A percentile compares a stretch with the other conserved stretches of the same genome.
Conservation (phyloP, 1,140 invertebrate species). For the Drosophila biarmipes region DNA sequence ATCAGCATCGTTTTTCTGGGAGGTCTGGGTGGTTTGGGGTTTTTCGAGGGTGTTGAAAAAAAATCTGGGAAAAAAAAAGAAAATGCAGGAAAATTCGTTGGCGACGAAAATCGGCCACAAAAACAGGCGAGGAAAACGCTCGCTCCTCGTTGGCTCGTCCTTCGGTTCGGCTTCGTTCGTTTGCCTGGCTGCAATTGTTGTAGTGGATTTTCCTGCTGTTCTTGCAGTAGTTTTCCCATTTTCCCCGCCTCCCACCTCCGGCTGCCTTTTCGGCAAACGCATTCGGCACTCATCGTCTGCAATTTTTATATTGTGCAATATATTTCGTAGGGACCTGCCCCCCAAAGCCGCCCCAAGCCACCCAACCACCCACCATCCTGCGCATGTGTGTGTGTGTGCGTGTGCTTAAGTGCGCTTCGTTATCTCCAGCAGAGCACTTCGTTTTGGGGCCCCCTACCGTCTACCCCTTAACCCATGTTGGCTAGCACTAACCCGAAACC, state of each 20-base stretch:
- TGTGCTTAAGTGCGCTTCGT: constrained; percentile 79
- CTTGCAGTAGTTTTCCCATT: constrained; percentile 11
- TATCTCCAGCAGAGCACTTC: constrained; percentile 80
- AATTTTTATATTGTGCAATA: constrained; percentile 82
- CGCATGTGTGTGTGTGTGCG: constrained; percentile 50
- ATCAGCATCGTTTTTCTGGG: constrained; percentile 57
- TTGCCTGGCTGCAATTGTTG: constrained; percentile 5
- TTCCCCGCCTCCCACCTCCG: constrained; percentile 10
- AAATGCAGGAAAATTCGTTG: constrained; percentile 65
- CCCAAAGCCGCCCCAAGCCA: background rate
- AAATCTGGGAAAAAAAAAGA: constrained; percentile 27
- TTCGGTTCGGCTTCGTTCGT: constrained; percentile 56
- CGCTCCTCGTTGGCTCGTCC: constrained; percentile 74
- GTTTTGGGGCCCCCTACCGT: constrained; percentile 63
- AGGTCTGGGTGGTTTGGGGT: background rate
- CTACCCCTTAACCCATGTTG: constrained; percentile 37
- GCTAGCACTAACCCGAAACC: constrained; percentile 63
- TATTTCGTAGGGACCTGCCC: constrained; percentile 74
- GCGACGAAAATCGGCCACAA: constrained; percentile 80
- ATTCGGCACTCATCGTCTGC: constrained; percentile 79
- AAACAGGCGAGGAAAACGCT: constrained; percentile 65
- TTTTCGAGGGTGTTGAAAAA: background rate
- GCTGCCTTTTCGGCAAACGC: constrained; percentile 73
- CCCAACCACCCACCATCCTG: constrained; percentile 2
- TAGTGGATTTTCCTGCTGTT: constrained; percentile 1